Evolutionary conservation across 2,888 invertebrate genomes (phyloP), one percentile per base, ranked within the genome.

Genomic region (Pomacea canaliculata): DNA sequence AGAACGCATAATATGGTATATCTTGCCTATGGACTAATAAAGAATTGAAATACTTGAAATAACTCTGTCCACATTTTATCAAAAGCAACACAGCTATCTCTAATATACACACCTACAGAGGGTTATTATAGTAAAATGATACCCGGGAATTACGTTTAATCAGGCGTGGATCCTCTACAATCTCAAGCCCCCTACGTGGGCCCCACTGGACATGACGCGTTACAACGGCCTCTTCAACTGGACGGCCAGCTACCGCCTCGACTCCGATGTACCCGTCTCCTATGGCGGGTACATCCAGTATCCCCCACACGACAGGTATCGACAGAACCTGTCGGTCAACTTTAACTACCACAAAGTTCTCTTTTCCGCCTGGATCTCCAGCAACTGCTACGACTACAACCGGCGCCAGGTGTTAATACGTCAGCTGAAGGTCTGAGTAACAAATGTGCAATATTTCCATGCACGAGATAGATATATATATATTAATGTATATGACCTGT

Each of bases 151-250:
- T 23, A 23, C 23, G 23, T 23, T 23, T 23, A 23, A 23, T 23
- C 23, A 86, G 79, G 82, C 84, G 4, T 87, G 87, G 87, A 78
- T 86, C n/a, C 51, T 86, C 13, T 78, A 77, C 46, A 84, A 83
- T 65, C 75, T 84, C 65, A 86, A 87, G 73, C 87, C 87, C 1
- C 84, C 86, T 8, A 79, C 82, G 7, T 78, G 83, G 46, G 77
- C 83, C 10, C 84, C 82, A 62, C 79, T 84, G 46, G 79, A 82
- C 68, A 70, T 82, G 19, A 73, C 49, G 10, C 76, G 78, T 23
- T 79, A 83, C 12, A 81, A 81, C 27, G 81, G 81, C 0, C 27
- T 84, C 12, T 86, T 87, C 74, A 87, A 87, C 76, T 87, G 86
- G 87, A 87, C 87, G 1, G 78, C 80, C 13, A 83, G 81, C 79